Evolutionary conservation across 2,888 invertebrate genomes (phyloP), one percentile per base, ranked within the genome.

Genomic region (Seira musarum): DNA sequence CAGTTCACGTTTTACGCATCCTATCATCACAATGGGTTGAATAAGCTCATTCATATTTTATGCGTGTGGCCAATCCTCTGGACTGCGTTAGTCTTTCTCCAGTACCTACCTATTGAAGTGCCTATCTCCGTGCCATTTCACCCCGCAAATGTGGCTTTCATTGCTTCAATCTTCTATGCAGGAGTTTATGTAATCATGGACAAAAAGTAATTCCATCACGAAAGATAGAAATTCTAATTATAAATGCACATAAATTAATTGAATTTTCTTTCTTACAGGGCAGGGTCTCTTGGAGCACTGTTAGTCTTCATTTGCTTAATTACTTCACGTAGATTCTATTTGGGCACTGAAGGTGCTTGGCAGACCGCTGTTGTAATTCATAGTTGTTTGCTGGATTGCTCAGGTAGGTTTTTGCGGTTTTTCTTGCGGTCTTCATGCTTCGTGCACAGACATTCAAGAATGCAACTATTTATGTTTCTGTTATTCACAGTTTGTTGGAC

Each of bases 41-140:
- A 87, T 70, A 83, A 87, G 49, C 46, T 84, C 3, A 85, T 87
- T 40, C 87, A 87, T 72, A 82, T 87, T 22, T 6, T 85, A 13
- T 87, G 87, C 49, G 86, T 87, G 1, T 87, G 87, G 87, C 85
- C 85, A 10, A 86, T 87, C 67, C 68, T 87, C 1, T 86, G 85
- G 85, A 79, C 83, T 5, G 87, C 82, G 0, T 25, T 87, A 19
- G 85, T 86, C 6, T 81, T 86, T 21, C 13, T 35, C 2, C 80
- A 85, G 60, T 85, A 84, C 65, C 70, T 82, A 21, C 84, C 83
- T 1, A 3, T 84, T 10, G 70, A 76, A 22, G 82, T 71, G 21
- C 85, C 84, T 13, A 71, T 73, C 30, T 64, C 61, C 60, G 65
- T 81, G 15, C 75, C 78, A 5, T 49, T 85, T 15, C 85, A 85